Conservation (phyloP, 2,888 invertebrate genomes). For the Brenthis ino region DNA sequence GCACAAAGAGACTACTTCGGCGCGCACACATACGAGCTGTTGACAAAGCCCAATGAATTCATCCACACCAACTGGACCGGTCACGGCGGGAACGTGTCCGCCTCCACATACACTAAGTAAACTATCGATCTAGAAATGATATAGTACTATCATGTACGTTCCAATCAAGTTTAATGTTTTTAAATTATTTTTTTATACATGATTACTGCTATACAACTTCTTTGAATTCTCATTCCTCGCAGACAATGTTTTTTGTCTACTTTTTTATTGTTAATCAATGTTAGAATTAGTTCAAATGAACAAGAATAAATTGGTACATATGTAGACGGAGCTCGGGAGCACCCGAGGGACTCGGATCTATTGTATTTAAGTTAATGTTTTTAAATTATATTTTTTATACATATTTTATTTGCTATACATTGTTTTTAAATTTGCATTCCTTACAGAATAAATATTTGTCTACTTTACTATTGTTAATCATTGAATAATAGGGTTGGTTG, state of each 20-base stretch:
- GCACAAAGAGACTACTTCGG: slow-evolving; percentile 99
- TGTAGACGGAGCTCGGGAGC: too few relatives aligned
- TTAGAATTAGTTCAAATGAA: background rate
- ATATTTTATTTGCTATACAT: background rate
- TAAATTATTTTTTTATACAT: background rate
- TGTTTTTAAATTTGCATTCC: background rate
- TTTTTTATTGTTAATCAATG: background rate
- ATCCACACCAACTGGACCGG: slow-evolving; percentile 99
- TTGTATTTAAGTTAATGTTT: background rate
- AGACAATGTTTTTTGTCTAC: background rate
- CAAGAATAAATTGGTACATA: too few relatives aligned
- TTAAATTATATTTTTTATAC: background rate
- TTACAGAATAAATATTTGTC: background rate
- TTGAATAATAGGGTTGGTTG: background rate
- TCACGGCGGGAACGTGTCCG: slow-evolving; percentile 96
- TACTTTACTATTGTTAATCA: background rate
- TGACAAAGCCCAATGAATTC: slow-evolving; percentile 92
- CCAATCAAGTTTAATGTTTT: background rate
- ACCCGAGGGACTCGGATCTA: background rate
- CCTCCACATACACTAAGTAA: slow-evolving; percentile 89
- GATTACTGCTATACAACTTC: too few relatives aligned
- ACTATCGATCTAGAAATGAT: background rate
- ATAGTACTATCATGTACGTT: slow-evolving; percentile 2
- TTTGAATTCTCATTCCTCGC: slow-evolving; percentile 1
- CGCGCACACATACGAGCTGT: slow-evolving; percentile 98